Evolutionary conservation across 2,888 invertebrate species (phyloP).

Genomic region (Volucella zonaria): DNA sequence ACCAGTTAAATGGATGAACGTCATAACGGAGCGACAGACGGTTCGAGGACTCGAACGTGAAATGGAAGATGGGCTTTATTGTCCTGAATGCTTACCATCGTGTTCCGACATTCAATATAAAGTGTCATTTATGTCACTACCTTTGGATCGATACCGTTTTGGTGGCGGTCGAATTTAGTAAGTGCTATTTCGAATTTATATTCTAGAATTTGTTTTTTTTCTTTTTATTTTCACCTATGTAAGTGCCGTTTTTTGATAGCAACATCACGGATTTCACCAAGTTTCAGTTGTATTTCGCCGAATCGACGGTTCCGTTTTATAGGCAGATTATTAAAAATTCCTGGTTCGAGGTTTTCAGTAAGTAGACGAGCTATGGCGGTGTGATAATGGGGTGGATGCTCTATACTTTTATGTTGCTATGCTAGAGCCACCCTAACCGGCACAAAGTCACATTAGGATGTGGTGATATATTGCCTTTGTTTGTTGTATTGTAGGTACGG

Average conservation of each 20-base stretch:
- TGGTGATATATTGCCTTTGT: slow-evolving; percentile 50
- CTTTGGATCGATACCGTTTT: slow-evolving; percentile 71
- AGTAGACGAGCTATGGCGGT: slow-evolving; percentile 78
- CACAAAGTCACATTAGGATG: slow-evolving; percentile 14
- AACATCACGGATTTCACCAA: slow-evolving; percentile 76
- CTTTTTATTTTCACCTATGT: background rate
- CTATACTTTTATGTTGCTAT: no score
- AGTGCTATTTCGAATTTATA: slow-evolving; percentile 43
- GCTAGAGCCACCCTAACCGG: background rate
- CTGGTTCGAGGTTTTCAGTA: slow-evolving; percentile 87
- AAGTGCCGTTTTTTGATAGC: slow-evolving; percentile 8
- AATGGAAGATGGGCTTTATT: slow-evolving; percentile 83
- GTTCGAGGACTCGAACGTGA: slow-evolving; percentile 83
- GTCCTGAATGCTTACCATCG: slow-evolving; percentile 84
- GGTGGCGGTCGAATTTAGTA: slow-evolving; percentile 43
- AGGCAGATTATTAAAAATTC: slow-evolving; percentile 79
- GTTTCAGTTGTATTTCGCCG: slow-evolving; percentile 78
- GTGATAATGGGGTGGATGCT: background rate
- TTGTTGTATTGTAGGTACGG: slow-evolving; percentile 85
- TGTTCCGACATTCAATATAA: slow-evolving; percentile 84
- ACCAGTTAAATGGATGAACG: slow-evolving; percentile 82
- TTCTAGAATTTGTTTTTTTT: slow-evolving; percentile 14
- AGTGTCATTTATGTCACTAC: slow-evolving; percentile 79
- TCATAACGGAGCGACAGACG: slow-evolving; percentile 78
- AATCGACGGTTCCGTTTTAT: slow-evolving; percentile 77